Evolutionary conservation across 2,113 vertebrate genomes (phyloP).

Genomic region (Oreochromis spilurus): DNA sequence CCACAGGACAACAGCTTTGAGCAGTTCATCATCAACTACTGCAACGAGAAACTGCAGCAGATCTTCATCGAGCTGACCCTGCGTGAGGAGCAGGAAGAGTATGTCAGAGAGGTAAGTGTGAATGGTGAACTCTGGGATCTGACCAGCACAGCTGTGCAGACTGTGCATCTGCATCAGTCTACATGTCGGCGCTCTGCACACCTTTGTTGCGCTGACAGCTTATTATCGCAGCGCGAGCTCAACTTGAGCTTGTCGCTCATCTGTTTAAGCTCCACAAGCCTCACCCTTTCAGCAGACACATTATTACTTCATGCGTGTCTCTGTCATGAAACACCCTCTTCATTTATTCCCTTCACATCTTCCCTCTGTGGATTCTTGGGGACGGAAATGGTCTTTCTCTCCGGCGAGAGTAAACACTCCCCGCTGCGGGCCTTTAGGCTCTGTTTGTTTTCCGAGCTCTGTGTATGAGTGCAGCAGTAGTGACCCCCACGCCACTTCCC

Average conservation of each 20-base stretch:
- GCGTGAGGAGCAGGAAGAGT: constrained; percentile 96
- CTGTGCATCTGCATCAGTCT: neutral
- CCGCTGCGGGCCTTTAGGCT: constrained; percentile 46
- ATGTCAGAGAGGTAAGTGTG: constrained; percentile 85
- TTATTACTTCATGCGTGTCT: neutral
- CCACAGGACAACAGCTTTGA: constrained; percentile 97
- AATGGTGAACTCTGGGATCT: neutral
- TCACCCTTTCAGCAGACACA: neutral
- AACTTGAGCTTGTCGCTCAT: neutral
- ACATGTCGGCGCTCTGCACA: neutral
- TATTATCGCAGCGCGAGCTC: neutral
- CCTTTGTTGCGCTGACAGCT: neutral
- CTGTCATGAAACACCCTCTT: neutral
- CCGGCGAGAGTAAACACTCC: constrained; percentile 64
- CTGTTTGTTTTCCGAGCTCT: constrained; percentile 73
- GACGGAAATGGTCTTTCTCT: constrained; percentile 64
- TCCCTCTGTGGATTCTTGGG: constrained; percentile 5
- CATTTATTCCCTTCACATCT: neutral
- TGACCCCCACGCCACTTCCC: constrained; percentile 68
- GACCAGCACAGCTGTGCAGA: neutral
- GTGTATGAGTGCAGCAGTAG: constrained; percentile 59
- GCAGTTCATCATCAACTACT: constrained; percentile 99
- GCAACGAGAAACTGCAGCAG: constrained; percentile 97
- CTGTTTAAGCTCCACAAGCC: neutral
- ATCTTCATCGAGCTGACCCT: constrained; percentile 98